Conservation (phyloP, 2,888 invertebrate species). For the Caenorhabditis virilis region DNA sequence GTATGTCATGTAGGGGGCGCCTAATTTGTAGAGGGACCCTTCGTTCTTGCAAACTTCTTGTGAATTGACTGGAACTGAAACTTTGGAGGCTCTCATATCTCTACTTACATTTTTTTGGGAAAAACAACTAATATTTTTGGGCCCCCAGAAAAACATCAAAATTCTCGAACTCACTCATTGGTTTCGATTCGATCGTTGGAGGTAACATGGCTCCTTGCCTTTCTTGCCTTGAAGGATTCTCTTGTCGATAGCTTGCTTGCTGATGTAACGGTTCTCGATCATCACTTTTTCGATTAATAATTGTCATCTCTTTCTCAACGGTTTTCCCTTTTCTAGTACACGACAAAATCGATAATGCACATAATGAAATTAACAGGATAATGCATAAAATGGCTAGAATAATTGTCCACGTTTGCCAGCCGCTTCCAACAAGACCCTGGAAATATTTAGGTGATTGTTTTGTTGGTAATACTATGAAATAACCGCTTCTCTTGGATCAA, state of each 20-base stretch:
- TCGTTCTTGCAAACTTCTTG: no score
- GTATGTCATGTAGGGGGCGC: no score
- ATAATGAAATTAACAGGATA: constrained; percentile 41
- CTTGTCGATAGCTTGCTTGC: constrained; percentile 21
- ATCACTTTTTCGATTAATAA: constrained; percentile 1
- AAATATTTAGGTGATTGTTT: constrained; percentile 1
- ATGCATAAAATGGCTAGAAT: constrained; percentile 48
- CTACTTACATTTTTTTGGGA: no score
- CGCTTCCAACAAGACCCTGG: constrained; percentile 51
- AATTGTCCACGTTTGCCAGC: constrained; percentile 55
- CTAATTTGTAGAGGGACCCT: no score
- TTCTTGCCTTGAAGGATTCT: constrained; percentile 7
- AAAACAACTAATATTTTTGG: no score
- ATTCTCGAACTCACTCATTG: constrained; percentile 35
- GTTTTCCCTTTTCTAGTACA: constrained; percentile 7
- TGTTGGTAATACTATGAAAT: background rate
- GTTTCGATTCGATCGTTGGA: constrained; percentile 26
- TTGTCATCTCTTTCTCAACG: constrained; percentile 24
- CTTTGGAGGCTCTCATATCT: no score
- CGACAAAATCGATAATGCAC: constrained; percentile 10
- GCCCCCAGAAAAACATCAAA: background rate
- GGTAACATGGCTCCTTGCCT: constrained; percentile 34
- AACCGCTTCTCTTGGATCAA: constrained; percentile 48
- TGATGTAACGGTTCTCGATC: constrained; percentile 25
- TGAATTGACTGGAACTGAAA: no score